These are phyloP conservation scores for Eospalax fontanierii DNA, from an alignment of 2,797 vertebrate genomes.

Conservation along the genomic window DNA sequence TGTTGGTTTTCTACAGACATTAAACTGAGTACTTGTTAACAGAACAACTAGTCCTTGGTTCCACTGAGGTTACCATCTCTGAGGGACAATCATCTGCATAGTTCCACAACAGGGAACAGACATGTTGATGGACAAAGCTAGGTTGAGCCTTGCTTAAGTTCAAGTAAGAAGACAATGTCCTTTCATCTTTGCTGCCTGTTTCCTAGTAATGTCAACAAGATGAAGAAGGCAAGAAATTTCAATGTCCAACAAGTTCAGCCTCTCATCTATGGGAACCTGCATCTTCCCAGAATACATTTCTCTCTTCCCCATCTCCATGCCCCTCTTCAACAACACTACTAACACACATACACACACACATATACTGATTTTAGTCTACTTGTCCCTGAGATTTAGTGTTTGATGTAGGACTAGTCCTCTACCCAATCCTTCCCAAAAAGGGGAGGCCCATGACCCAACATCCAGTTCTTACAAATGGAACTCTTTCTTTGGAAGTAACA, in stretches of 20 bases:
- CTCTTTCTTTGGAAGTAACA: conserved; percentile 5
- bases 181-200: not conserved
- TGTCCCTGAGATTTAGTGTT: conserved; percentile 12
- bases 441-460: not conserved
- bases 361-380: not conserved
- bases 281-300: not conserved
- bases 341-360: not conserved
- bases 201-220: not conserved
- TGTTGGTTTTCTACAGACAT: not conserved
- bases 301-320: not conserved
- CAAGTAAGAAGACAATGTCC: not conserved
- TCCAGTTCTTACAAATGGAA: not conserved
- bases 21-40: not conserved
- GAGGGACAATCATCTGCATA: not conserved
- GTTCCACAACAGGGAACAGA: not conserved
- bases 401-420: not conserved
- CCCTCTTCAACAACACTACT: not conserved
- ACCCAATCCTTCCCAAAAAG: not conserved
- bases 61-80: not conserved
- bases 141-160: not conserved
- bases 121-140: not conserved
- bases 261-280: not conserved
- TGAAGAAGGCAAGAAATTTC: not conserved
- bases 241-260: no score
- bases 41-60: not conserved